Evolutionary conservation across 2,113 vertebrate genomes (phyloP), one percentile per base, ranked within the genome.

Genomic region (Crypturellus undulatus): DNA sequence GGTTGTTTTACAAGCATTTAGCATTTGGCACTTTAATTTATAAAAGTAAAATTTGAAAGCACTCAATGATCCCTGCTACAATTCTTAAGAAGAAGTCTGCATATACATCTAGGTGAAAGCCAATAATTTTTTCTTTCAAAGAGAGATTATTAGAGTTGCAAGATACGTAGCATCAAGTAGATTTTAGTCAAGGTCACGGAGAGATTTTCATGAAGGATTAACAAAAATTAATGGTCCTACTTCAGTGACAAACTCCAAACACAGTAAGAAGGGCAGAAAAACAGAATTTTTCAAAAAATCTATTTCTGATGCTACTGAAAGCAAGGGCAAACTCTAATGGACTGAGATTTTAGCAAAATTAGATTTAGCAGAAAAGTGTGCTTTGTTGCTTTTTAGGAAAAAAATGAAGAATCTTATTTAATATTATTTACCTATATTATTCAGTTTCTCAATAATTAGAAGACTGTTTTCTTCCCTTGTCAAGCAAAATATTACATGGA

Each of bases 401-500:
- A 43, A 64, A 92, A 84, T 40, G 11, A 22, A 70, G 11, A 79
- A 6, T 5, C 7, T 43, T 7, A 90, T 45, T 71, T 54, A 83
- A 28, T 68, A 26, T 32, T 71, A 80, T 82, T 94, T 92, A 73
- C 81, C 91, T 83, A 10, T 81, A 7, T 52, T 82, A 47, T n/a
- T 93, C 47, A 72, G 9, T 40, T 93, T 19, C 84, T 79, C 56
- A 34, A 87, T 84, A 94, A 93, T 95, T 91, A 91, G 52, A 82
- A 80, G 28, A 75, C 34, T 78, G 30, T 72, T 95, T 89, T 93
- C 40, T 76, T 72, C 25, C 15, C 24, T n/a, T 84, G 20, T 93
- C 83, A 90, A 32, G 47, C 32, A 95, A 96, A 96, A 93, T 89
- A 87, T 40, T 84, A 64, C 81, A 87, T 87, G 71, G 54, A 87